Conservation (phyloP, 2,113 vertebrate species). For the Macrotis lagotis region DNA sequence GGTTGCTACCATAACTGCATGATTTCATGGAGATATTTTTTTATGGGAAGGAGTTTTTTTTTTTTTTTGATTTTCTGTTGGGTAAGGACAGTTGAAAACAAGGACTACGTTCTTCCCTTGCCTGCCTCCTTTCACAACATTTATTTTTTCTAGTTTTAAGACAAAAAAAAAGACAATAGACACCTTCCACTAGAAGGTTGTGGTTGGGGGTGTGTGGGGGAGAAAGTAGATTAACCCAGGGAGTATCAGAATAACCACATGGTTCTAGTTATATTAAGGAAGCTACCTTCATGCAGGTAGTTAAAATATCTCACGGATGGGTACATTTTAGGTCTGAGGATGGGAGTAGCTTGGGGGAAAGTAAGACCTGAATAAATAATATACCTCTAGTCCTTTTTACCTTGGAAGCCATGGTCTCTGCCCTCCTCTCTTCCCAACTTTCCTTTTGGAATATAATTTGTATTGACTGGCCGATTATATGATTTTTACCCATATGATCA, state of each 20-base stretch:
- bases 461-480: conserved; percentile 47
- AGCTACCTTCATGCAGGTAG: conserved; percentile 23
- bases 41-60: conserved; percentile 42
- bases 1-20: conserved; percentile 58
- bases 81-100: conserved; percentile 69
- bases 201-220: neutral
- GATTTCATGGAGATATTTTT: conserved; percentile 74
- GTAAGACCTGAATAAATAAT: conserved; percentile 62
- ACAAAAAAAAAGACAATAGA: neutral
- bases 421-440: neutral
- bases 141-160: conserved; percentile 37
- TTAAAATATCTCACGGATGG: conserved; percentile 55
- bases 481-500: conserved; percentile 68
- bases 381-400: conserved; percentile 26
- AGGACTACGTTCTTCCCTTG: conserved; percentile 20
- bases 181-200: neutral
- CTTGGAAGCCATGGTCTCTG: neutral
- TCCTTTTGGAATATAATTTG: conserved; percentile 16
- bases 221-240: neutral
- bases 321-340: conserved; percentile 57
- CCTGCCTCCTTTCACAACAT: conserved; percentile 52
- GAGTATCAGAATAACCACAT: neutral
- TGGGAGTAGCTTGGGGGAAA: conserved; percentile 50
- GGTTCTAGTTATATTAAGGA: conserved; percentile 32
- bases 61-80: conserved; percentile 50